Evolutionary conservation across 2,113 vertebrate genomes (phyloP).

Genomic region (Channa maculata): DNA sequence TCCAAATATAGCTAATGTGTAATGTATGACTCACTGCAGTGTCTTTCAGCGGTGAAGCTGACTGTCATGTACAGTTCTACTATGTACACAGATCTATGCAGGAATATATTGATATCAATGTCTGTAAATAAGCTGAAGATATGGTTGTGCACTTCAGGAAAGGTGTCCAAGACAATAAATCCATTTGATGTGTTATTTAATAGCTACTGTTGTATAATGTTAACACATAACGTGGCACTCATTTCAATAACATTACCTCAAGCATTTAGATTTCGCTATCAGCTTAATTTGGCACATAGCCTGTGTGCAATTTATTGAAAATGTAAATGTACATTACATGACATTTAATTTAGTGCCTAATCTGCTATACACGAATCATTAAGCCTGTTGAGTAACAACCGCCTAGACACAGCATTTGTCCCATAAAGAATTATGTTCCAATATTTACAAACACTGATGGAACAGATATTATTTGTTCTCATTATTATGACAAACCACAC

Average conservation of each 20-base stretch:
- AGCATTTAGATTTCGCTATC: constrained; percentile 1
- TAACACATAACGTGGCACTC: background rate
- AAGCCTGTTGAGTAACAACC: constrained; percentile 35
- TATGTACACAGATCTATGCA: background rate
- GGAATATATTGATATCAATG: constrained; percentile 1
- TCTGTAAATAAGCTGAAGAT: constrained; percentile 8
- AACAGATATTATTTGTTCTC: background rate
- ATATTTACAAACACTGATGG: constrained; percentile 11
- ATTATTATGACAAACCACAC: background rate
- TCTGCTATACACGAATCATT: constrained; percentile 37
- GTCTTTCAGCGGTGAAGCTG: constrained; percentile 23
- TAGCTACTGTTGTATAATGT: background rate
- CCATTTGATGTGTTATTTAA: background rate
- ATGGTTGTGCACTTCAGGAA: background rate
- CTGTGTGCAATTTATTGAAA: constrained; percentile 13
- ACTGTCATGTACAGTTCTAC: constrained; percentile 20
- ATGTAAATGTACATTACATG: constrained; percentile 19
- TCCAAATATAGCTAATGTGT: constrained; percentile 36
- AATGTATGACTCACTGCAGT: constrained; percentile 42
- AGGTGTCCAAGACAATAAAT: background rate
- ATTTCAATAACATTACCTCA: background rate
- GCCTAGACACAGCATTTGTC: constrained; percentile 22
- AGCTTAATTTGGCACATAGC: background rate
- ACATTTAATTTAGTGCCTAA: constrained; percentile 47
- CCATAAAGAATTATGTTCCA: constrained; percentile 25